Evolutionary conservation across 2,797 vertebrate genomes (phyloP).

Genomic region (Pogoniulus pusillus): DNA sequence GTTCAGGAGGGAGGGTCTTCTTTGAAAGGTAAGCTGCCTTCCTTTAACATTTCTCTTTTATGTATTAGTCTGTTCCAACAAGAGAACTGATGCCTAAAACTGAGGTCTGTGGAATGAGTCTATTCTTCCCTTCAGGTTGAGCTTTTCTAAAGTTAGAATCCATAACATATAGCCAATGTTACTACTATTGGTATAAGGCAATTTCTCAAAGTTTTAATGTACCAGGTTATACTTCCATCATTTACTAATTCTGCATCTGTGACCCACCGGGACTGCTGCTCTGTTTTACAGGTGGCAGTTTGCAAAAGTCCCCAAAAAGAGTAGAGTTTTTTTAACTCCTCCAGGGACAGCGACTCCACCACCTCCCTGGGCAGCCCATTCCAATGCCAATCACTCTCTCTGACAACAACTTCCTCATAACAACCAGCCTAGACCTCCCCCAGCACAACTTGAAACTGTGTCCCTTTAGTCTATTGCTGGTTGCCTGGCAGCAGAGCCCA

Average conservation of each 20-base stretch:
- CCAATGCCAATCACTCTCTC: too few relatives aligned
- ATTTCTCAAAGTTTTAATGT: neutral
- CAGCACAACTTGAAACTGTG: too few relatives aligned
- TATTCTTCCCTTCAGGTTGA: neutral
- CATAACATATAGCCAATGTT: neutral
- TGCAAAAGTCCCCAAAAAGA: neutral
- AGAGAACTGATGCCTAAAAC: neutral
- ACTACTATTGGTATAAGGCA: neutral
- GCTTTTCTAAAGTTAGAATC: neutral
- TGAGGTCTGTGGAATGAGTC: neutral
- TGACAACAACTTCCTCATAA: too few relatives aligned
- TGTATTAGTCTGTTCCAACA: rapidly evolving
- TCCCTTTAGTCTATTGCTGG: too few relatives aligned
- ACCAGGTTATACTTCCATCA: neutral
- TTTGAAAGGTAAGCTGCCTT: neutral
- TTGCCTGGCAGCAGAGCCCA: too few relatives aligned
- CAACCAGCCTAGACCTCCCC: too few relatives aligned
- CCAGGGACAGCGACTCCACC: too few relatives aligned
- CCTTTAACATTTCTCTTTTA: neutral
- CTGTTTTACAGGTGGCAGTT: neutral
- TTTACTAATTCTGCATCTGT: neutral
- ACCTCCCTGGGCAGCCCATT: too few relatives aligned
- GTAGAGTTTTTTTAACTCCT: neutral
- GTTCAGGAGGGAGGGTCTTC: neutral
- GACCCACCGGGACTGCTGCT: neutral